A percentile compares a stretch with the other conserved stretches of the same genome.
These are phyloP conservation scores for Eupithecia subfuscata DNA, from an alignment of 2,888 invertebrate species.

Conservation along the genomic window DNA sequence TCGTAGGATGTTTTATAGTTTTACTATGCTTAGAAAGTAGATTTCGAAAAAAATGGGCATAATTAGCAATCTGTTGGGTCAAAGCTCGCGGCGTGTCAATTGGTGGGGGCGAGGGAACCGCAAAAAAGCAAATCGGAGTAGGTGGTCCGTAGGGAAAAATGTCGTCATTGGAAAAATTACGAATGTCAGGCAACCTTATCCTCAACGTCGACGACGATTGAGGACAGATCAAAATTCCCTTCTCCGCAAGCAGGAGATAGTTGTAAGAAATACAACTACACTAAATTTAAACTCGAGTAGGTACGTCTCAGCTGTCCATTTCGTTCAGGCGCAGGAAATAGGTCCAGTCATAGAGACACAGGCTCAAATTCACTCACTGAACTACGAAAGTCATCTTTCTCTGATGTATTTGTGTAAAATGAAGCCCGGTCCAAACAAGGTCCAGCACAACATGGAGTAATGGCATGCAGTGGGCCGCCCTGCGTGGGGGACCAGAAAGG, in stretches of 20 bases:
- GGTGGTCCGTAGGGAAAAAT: background rate
- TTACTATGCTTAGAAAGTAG: background rate
- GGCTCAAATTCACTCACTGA: background rate
- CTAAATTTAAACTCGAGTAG: background rate
- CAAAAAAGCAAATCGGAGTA: background rate
- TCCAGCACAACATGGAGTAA: background rate
- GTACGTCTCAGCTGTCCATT: background rate
- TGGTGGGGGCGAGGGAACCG: background rate
- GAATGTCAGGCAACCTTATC: too few species aligned
- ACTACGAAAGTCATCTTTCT: background rate
- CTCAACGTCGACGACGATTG: too few species aligned
- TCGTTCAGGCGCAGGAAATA: background rate
- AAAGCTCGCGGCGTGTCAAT: background rate
- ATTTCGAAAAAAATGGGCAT: background rate
- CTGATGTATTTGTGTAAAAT: background rate
- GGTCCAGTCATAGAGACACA: background rate
- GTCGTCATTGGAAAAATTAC: background rate
- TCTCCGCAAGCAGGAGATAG: too few species aligned
- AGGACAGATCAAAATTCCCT: too few species aligned
- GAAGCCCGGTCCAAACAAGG: background rate
- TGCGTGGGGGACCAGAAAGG: background rate
- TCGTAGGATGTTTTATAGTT: slow-evolving; percentile 10
- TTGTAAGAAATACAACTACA: background rate
- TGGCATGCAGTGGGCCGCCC: background rate
- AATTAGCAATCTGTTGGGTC: background rate